phyloP scores from a whole-genome alignment of 2,888 invertebrate species.

The Chalcis sispes region DNA sequence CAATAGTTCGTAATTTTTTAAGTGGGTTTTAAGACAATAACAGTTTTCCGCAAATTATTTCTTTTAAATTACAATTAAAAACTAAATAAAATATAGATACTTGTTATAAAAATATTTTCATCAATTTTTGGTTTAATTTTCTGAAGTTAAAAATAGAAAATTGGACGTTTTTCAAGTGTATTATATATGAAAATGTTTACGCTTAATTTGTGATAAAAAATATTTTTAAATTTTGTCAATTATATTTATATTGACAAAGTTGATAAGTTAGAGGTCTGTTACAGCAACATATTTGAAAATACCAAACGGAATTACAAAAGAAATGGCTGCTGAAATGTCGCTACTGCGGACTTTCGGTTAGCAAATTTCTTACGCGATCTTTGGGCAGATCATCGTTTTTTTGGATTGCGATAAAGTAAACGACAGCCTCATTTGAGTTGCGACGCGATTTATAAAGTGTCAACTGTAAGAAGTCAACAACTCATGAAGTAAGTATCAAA shows the following conservation, averaged over 20 bases:
- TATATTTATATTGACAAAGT: slow-evolving; percentile 7
- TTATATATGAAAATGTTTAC: too few relatives aligned
- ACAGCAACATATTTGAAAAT: slow-evolving; percentile 11
- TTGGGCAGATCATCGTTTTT: neutral
- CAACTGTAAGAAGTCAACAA: slow-evolving; percentile 10
- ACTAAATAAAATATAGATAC: too few relatives aligned
- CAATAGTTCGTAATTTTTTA: too few relatives aligned
- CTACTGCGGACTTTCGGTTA: slow-evolving; percentile 42
- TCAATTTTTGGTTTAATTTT: too few relatives aligned
- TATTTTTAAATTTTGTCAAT: too few relatives aligned
- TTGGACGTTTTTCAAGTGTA: too few relatives aligned
- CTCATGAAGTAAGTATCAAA: slow-evolving; percentile 43
- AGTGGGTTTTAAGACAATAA: too few relatives aligned
- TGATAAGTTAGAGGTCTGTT: slow-evolving; percentile 54
- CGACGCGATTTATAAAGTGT: neutral
- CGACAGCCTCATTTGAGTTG: neutral
- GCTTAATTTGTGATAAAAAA: neutral
- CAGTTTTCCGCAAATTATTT: too few relatives aligned
- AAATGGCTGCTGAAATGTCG: slow-evolving; percentile 55
- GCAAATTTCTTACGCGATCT: slow-evolving; percentile 1
- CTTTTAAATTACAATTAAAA: too few relatives aligned
- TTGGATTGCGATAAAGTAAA: neutral
- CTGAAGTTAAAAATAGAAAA: too few relatives aligned
- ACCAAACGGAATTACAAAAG: slow-evolving; percentile 20
- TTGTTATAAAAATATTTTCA: too few relatives aligned